These are phyloP conservation scores for Aviceda cuculoides DNA, from an alignment of 2,797 vertebrate genomes.

Conservation along the genomic window DNA sequence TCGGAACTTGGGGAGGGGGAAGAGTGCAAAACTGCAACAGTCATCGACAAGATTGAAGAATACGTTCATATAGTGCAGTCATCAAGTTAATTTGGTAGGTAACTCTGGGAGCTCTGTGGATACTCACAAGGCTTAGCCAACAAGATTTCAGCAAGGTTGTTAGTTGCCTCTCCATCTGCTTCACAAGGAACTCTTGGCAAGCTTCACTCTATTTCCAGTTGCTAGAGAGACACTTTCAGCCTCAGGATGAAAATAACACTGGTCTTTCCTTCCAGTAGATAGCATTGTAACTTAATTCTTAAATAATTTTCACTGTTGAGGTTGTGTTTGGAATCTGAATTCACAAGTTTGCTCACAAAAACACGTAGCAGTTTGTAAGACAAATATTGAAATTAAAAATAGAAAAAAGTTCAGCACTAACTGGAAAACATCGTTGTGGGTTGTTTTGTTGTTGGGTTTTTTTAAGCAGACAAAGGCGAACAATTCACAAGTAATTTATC, in stretches of 20 bases:
- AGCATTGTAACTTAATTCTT: neutral
- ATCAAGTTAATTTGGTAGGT: slow-evolving; percentile 14
- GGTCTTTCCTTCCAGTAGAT: slow-evolving; percentile 8
- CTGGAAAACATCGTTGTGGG: neutral
- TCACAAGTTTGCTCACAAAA: neutral
- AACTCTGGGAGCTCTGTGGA: neutral
- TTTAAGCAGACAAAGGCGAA: neutral
- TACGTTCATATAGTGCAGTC: neutral
- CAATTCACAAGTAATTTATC: neutral
- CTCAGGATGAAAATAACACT: slow-evolving; percentile 3
- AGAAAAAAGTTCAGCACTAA: neutral
- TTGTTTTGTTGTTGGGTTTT: neutral
- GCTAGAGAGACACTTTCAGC: slow-evolving; percentile 38
- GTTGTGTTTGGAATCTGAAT: neutral
- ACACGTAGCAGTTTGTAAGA: neutral
- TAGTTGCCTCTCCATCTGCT: slow-evolving; percentile 15
- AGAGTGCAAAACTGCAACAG: neutral
- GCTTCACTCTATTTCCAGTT: slow-evolving; percentile 30
- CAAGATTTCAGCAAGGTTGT: slow-evolving; percentile 45
- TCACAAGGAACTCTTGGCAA: slow-evolving; percentile 35
- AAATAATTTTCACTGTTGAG: neutral
- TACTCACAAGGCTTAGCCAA: neutral
- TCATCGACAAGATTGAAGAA: neutral
- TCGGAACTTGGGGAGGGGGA: neutral
- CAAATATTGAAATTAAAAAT: neutral